Evolutionary conservation across 2,113 vertebrate genomes (phyloP), one percentile per base, ranked within the genome.

Genomic region (Struthidea cinerea): DNA sequence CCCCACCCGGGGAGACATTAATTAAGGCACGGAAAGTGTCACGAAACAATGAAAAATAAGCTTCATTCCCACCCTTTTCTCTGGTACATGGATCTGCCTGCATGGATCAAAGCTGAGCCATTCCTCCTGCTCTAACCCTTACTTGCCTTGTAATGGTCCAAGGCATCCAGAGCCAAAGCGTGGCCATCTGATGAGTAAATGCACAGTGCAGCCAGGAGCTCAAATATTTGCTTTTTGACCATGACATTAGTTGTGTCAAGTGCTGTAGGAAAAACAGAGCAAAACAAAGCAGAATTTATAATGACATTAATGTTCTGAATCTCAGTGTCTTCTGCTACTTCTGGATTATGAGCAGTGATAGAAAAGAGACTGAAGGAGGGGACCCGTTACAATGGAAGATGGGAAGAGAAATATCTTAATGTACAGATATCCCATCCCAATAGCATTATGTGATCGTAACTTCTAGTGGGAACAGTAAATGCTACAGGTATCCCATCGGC

Each of bases 141-240:
- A 87, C 98, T 98, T 98, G 97, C 99, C 99, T 99, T 99, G 97
- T 99, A 99, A 71, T 99, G 99, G 74, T 99, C 99, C 93, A 99
- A 98, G 23, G 99, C 98, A 32, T 99, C 99, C 96, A 99, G 94
- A 9, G 99, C 98, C 96, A 99, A 98, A 35, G 96, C 68, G 6
- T 99, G 98, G 11, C 99, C 99, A 39, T 99, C 98, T 7, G 97
- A 57, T 2, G 99, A 99, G 90, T 99, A 99, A 96, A 99, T 98
- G 94, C 98, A 99, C 84, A 99, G 98, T 50, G 99, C 99, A 4
- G 99, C 99, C 60, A 99, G 97, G 39, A 99, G 98, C 93, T 99
- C 99, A 97, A 99, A 99, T 87, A 99, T 99, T 95, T 99, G 99
- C 97, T 99, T 99, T 98, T 99, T 99, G 91, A 99, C 99, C 99